A percentile compares a stretch with the other conserved stretches of the same genome.
phyloP scores from a whole-genome alignment of 1,140 invertebrate genomes.

The Eueides isabella region DNA sequence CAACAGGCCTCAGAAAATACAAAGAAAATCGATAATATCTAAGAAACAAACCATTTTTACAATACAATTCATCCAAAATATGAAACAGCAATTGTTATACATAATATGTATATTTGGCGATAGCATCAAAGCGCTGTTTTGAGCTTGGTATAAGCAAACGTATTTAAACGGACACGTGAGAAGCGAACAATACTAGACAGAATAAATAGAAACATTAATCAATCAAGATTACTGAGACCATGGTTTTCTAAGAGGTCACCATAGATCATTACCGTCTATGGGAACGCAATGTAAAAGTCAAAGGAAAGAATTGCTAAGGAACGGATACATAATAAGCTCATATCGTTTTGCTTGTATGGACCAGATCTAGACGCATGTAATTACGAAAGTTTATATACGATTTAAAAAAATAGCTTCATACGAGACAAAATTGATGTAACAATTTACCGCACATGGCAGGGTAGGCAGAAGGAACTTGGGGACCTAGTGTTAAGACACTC shows the following conservation, averaged over 20 bases:
- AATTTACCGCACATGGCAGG: no score
- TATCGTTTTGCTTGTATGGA: not conserved
- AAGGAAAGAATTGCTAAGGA: slow-evolving; percentile 9
- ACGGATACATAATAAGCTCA: not conserved
- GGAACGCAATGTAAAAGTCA: slow-evolving; percentile 33
- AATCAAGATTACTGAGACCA: slow-evolving; percentile 52
- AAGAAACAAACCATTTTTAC: not conserved
- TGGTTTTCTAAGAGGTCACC: slow-evolving; percentile 49
- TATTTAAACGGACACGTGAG: slow-evolving; percentile 40
- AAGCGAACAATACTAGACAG: slow-evolving; percentile 39
- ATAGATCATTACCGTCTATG: slow-evolving; percentile 45
- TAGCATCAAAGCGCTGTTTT: slow-evolving; percentile 23
- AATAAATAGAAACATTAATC: slow-evolving; percentile 56
- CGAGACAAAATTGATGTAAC: not conserved
- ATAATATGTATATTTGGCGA: slow-evolving; percentile 9
- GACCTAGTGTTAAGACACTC: no score
- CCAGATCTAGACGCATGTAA: not conserved
- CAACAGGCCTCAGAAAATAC: no score
- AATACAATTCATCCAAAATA: not conserved
- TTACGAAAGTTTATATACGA: not conserved
- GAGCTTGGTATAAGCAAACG: slow-evolving; percentile 16
- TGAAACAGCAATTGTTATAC: not conserved
- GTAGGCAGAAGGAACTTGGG: no score
- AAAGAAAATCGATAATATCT: no score
- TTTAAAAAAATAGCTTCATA: not conserved